phyloP scores from a whole-genome alignment of 2,797 vertebrate genomes.

The Leptoclinus maculatus region DNA sequence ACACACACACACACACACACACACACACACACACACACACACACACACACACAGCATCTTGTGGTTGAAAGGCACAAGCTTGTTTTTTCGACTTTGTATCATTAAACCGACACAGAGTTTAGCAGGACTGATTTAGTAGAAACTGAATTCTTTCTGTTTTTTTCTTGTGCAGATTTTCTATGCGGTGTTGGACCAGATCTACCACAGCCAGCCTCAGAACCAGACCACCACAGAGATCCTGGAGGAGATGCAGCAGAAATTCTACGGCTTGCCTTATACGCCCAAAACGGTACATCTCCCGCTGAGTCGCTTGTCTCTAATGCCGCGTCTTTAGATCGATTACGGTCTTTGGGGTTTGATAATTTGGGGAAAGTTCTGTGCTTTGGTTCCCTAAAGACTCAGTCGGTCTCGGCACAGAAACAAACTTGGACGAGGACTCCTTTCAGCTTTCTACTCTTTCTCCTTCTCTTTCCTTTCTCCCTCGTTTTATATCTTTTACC shows the following conservation, averaged over 20 bases:
- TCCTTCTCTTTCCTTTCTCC: conserved; percentile 23
- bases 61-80: not conserved
- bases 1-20: not conserved
- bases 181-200: conserved; percentile 94
- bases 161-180: conserved; percentile 91
- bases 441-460: conserved; percentile 16
- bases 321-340: conserved; percentile 32
- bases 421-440: conserved; percentile 5
- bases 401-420: conserved; percentile 37
- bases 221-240: conserved; percentile 92
- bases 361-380: conserved; percentile 51
- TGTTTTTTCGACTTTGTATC: not conserved
- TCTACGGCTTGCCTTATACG: conserved; percentile 92
- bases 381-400: conserved; percentile 33
- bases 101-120: not conserved
- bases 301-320: conserved; percentile 13
- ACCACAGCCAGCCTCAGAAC: conserved; percentile 91
- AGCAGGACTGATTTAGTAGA: not conserved
- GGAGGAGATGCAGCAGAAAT: conserved; percentile 91
- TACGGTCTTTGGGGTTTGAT: conserved; percentile 48
- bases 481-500: conserved; percentile 66
- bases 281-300: conserved; percentile 88
- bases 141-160: not conserved
- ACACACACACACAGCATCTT: too few relatives aligned
- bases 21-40: not conserved